Evolutionary conservation across 1,140 invertebrate species (phyloP).

Genomic region (Pseudobourletiella spinata): DNA sequence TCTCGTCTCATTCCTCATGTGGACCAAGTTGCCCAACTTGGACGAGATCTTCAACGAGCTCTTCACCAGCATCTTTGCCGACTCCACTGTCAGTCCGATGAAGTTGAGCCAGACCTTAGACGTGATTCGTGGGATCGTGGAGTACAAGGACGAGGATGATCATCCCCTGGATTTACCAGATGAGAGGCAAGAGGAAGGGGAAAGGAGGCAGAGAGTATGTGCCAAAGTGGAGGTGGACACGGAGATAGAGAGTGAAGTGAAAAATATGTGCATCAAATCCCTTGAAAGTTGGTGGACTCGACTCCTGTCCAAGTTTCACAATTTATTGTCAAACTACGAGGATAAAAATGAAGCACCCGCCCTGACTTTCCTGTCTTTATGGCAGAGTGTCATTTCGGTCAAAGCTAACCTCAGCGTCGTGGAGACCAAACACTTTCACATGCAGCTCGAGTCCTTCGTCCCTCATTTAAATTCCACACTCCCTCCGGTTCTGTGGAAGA

Average conservation of each 20-base stretch:
- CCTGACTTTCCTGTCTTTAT: slow-evolving; percentile 70
- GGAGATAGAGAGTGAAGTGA: slow-evolving; percentile 66
- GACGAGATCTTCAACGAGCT: slow-evolving; percentile 49
- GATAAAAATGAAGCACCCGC: slow-evolving; percentile 53
- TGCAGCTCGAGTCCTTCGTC: slow-evolving; percentile 69
- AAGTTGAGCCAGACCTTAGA: slow-evolving; percentile 74
- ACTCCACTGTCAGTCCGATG: slow-evolving; percentile 41
- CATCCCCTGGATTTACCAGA: slow-evolving; percentile 59
- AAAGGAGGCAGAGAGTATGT: slow-evolving; percentile 10
- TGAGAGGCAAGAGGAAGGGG: slow-evolving; percentile 43
- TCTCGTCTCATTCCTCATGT: slow-evolving; percentile 68
- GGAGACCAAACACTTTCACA: slow-evolving; percentile 79
- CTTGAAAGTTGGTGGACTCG: slow-evolving; percentile 71
- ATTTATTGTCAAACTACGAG: slow-evolving; percentile 46
- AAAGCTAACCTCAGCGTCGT: slow-evolving; percentile 79
- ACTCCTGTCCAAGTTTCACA: slow-evolving; percentile 53
- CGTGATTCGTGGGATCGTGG: slow-evolving; percentile 70
- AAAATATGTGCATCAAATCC: slow-evolving; percentile 72
- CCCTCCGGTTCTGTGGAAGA: slow-evolving; percentile 70
- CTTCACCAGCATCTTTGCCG: slow-evolving; percentile 23
- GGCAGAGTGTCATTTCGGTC: slow-evolving; percentile 84
- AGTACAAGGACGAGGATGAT: slow-evolving; percentile 73
- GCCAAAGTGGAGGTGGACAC: slow-evolving; percentile 45
- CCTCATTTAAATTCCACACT: slow-evolving; percentile 59
- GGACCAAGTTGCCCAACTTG: slow-evolving; percentile 50